Evolutionary conservation across 2,797 vertebrate species (phyloP).

Genomic region (Hippoglossus hippoglossus): DNA sequence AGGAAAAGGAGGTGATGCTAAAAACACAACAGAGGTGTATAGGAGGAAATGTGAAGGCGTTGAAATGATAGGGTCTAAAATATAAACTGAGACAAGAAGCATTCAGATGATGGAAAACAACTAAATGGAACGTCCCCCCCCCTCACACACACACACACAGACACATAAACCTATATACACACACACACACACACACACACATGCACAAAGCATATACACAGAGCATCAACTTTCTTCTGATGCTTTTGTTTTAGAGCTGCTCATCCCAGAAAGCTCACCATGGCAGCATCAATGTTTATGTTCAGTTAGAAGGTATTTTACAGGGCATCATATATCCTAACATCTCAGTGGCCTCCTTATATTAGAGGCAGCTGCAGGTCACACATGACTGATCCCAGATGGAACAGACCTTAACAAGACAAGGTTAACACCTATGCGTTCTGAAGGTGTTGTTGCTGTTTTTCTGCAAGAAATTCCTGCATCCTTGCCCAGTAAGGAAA

Average conservation of each 20-base stretch:
- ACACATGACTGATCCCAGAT: conserved; percentile 61
- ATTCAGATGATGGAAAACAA: conserved; percentile 24
- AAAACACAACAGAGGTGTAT: neutral
- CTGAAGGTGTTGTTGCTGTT: conserved; percentile 27
- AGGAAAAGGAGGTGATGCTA: conserved; percentile 14
- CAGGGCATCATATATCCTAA: conserved; percentile 61
- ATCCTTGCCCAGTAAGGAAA: neutral
- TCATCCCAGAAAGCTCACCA: conserved; percentile 50
- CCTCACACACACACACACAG: neutral
- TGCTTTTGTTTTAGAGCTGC: conserved; percentile 66
- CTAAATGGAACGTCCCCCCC: neutral
- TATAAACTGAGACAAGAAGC: conserved; percentile 38
- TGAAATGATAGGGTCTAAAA: conserved; percentile 3
- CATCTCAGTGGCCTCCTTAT: conserved; percentile 57
- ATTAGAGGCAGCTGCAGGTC: conserved; percentile 55
- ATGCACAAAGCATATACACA: conserved; percentile 26
- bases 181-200: neutral
- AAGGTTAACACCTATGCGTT: conserved; percentile 55
- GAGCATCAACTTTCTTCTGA: conserved; percentile 55
- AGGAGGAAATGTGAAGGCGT: conserved; percentile 14
- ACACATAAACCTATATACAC: neutral
- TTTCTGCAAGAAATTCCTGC: conserved; percentile 4
- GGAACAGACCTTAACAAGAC: conserved; percentile 47
- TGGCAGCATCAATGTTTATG: conserved; percentile 67
- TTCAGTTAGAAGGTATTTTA: conserved; percentile 63